Base-by-base conservation (phyloP, 2,888 invertebrate genomes). In the Drosophila meridionalis region DNA sequence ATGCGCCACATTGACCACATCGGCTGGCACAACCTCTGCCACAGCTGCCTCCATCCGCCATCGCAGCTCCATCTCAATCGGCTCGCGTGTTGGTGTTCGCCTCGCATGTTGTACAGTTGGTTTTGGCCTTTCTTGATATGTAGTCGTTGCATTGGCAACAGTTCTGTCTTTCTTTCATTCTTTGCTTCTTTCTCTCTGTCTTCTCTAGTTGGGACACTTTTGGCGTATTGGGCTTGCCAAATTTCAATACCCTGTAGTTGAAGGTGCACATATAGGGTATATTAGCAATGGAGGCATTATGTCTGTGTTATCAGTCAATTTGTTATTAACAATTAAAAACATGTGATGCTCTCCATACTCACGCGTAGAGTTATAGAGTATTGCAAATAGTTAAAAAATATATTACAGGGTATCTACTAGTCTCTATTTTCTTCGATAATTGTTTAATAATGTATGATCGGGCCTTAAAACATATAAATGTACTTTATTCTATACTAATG, bases 21-120 rank as follows among this genome's bases (percentile, higher is more conserved):
- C 64, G 69, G 66, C 42, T 53, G 61, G 45, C 55, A 42, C 45
- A 63, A 30, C 45, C 58, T 64, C 67, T 55, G 58, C 48, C 47
- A 36, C 60, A 38, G 20, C 61, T 28, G 60, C 36, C 57, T 20
- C 40, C 40, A 20, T 20, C 20, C 20, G 20, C 20, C 20, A 58
- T 45, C 58, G 53, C 20, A 48, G 47, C 34, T 67, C 76, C 59
- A 60, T 60, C 70, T 69, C 53, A 53, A 61, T 53, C 72, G 55
- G 60, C 42, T 80, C 63, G 79, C 79, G 78, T 80, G 78, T 72
- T 80, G 80, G 67, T 68, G 48, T 55, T 55, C 20, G 67, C 50
- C 69, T 81, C 66, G 71, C 68, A 75, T 82, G 84, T 81, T 85
- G 87, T 82, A 84, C 84, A 85, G 85, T 89, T 87, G 74, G 61